Percentiles rank a stretch among this genome's conserved stretches.
These are phyloP conservation scores for Hydrocynus forskahlii DNA, from an alignment of 2,797 vertebrate genomes.

Conservation along the genomic window DNA sequence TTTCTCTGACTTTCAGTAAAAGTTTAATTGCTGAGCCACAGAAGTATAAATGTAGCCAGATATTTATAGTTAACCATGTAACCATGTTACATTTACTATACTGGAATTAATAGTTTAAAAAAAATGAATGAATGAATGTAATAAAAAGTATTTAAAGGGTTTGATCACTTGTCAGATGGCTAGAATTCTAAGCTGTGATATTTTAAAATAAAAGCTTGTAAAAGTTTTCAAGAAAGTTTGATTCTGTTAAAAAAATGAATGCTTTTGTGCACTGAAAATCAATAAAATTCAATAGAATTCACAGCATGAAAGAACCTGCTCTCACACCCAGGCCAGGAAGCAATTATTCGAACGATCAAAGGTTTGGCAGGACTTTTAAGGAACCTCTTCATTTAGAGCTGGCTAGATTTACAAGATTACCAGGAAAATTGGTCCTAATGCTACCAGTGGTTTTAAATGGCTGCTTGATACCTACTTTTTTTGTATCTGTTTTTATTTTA, in stretches of 20 bases:
- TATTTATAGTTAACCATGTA: background rate
- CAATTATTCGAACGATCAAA: constrained; percentile 68
- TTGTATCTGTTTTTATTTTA: background rate
- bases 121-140: too few relatives aligned
- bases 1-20: background rate
- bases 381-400: constrained; percentile 53
- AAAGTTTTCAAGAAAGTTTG: background rate
- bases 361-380: constrained; percentile 60
- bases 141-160: too few relatives aligned
- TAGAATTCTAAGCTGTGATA: too few relatives aligned
- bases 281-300: background rate
- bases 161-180: too few relatives aligned
- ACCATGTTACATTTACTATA: background rate
- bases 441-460: background rate
- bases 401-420: constrained; percentile 60
- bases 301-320: constrained; percentile 34
- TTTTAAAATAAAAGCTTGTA: background rate
- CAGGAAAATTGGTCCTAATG: constrained; percentile 9
- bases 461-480: background rate
- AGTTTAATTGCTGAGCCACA: background rate
- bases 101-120: too few relatives aligned
- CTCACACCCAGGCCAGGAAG: constrained; percentile 61
- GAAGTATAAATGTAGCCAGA: background rate
- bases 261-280: too few relatives aligned
- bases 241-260: background rate